Base-by-base conservation (phyloP, 2,797 vertebrate genomes). In the Acanthopagrus latus region DNA sequence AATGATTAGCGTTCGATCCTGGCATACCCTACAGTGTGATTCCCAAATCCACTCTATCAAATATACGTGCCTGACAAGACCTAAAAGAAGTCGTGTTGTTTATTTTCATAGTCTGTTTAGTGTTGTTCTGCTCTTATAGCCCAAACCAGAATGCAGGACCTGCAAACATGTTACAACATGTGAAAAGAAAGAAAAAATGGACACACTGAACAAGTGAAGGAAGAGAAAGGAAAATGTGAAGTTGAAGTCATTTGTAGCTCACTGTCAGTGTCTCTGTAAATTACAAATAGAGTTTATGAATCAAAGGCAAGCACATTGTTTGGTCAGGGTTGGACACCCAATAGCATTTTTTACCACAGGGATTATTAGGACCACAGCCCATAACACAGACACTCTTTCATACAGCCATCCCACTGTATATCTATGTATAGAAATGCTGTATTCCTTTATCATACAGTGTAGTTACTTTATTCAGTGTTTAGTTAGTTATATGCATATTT, bases 41-140 rank as follows among this genome's bases (percentile, higher is more conserved):
- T 66, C 27, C 16, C 5, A 55, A 71, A 75, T 64, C 44, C 60
- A 47, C 2, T 56, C 50, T 1, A 67, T 63, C 57, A 77, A 71
- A 57, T 67, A 56, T 67, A 44, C 33, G 33, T 55, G 29, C 27
- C 21, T 68, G 58, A 46, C 18, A 60, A 65, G 43, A 60, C 20
- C 44, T 56, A 27, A 65, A 25, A 21, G 21, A 62, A 13, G 67
- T 63, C 46, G 20, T 68, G 68, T 25, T 68, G 68, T 21, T 63
- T 64, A 25, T 33, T 43, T 64, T 64, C 27, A 59, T n/a, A 33
- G 41, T 70, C 66, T 63, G 66, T 17, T 65, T 44, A 38, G 43
- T 51, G 18, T 41, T 65, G 46, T 54, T 78, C 17, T 68, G 54
- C 17, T 5, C 25, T 62, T 54, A 20, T 60, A 43, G 17, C 6